Evolutionary conservation across 2,888 invertebrate genomes (phyloP), one percentile per base, ranked within the genome.

Genomic region (Ophion ellenae): DNA sequence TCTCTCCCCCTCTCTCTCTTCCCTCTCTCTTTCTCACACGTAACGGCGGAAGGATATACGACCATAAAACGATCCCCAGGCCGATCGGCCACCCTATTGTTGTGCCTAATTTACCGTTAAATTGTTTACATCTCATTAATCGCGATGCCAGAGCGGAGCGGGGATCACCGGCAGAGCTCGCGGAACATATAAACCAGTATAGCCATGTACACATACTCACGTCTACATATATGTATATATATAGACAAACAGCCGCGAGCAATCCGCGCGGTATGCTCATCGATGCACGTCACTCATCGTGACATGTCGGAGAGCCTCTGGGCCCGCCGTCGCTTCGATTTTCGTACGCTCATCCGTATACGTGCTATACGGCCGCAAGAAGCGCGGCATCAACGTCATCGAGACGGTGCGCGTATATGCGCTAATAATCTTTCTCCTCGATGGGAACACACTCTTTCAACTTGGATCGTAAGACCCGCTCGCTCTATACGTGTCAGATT

Each of bases 91-190:
- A 88, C 87, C 89, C 92, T 90, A 93, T 93, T 93, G 93, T 93
- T 92, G 93, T 92, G 93, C 91, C 92, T 93, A 94, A 93, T 94
- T 94, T 92, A 93, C 91, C 93, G 93, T 94, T 93, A 94, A 94
- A 93, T 93, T 93, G 93, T 93, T 94, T 93, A 93, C 93, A 93
- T 94, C 93, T 93, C 93, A 93, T 94, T 94, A 93, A 93, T 93
- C 92, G 92, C 91, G 86, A 82, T 67, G 83, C 76, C 61, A 84
- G 82, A 86, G 81, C 86, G 83, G 84, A 81, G 80, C 45, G 17
- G 75, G 61, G 61, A 64, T 75, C 63, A 9, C 47, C 47, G 70
- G 36, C 17, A 70, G 53, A 71, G 66, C 70, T 70, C 47, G 47
- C 47, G 66, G 81, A 7, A 28, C 32, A n/a, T 63, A 69, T 61